Evolutionary conservation across 2,113 vertebrate species (phyloP).

Genomic region (Ia io): DNA sequence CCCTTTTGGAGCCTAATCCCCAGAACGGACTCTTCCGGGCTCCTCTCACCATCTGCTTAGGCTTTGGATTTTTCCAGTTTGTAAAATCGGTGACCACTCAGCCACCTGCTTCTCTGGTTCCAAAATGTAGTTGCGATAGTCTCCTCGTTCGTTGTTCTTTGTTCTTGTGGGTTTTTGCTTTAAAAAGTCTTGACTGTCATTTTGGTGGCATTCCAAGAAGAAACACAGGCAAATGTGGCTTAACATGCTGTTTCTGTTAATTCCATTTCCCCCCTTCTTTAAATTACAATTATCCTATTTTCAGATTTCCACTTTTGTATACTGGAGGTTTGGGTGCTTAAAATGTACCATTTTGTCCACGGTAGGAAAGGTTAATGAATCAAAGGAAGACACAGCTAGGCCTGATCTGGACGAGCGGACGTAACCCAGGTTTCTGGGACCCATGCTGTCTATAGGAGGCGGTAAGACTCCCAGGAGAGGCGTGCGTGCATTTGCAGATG

Average conservation of each 20-base stretch:
- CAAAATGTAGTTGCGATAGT: not conserved
- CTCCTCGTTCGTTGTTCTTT: not conserved
- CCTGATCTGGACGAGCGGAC: not conserved
- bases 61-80: not conserved
- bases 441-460: not conserved
- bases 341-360: not conserved
- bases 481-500: accelerated
- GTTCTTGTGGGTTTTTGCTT: not conserved
- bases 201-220: not conserved
- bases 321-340: not conserved
- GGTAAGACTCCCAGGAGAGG: not conserved
- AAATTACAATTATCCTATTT: not conserved
- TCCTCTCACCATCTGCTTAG: not conserved
- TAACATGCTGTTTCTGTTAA: not conserved
- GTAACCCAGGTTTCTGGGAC: no score
- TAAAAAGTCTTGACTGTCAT: not conserved
- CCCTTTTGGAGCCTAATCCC: no score
- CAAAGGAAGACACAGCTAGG: not conserved
- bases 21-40: no score
- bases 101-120: not conserved
- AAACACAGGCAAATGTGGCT: not conserved
- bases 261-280: not conserved
- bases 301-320: not conserved
- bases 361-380: not conserved
- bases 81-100: not conserved